A percentile compares a stretch with the other conserved stretches of the same genome.
phyloP scores from a whole-genome alignment of 2,797 vertebrate genomes.

The Sebastes flavidus region DNA sequence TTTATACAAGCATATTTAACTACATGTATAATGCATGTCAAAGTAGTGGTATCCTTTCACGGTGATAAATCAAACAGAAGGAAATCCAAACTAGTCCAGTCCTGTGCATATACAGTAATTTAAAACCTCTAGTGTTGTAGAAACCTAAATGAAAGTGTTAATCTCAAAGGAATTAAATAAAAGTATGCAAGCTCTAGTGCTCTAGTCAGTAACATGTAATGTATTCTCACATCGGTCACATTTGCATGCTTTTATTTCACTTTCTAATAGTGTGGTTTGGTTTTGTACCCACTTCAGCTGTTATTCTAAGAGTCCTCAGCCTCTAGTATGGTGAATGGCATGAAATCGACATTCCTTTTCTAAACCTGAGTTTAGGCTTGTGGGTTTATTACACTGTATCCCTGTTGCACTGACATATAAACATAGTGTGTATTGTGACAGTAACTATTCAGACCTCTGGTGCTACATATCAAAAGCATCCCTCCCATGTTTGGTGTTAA shows the following conservation, averaged over 20 bases:
- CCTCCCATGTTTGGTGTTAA: not conserved
- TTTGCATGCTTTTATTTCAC: constrained; percentile 11
- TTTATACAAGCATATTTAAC: not conserved
- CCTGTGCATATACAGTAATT: not conserved
- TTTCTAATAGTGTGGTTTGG: constrained; percentile 9
- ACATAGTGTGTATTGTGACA: not conserved
- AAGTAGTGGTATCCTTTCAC: not conserved
- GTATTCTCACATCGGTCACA: not conserved
- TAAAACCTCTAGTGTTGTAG: not conserved
- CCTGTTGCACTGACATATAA: not conserved
- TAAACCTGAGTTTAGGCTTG: not conserved
- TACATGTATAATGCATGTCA: not conserved
- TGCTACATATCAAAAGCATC: not conserved
- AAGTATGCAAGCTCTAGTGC: not conserved
- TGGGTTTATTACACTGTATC: constrained; percentile 3
- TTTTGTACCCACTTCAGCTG: not conserved
- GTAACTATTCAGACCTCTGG: not conserved
- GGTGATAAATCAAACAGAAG: not conserved
- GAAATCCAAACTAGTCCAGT: not conserved
- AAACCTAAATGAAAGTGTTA: not conserved
- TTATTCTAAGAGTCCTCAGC: not conserved
- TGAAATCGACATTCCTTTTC: not conserved
- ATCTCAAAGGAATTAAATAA: not conserved
- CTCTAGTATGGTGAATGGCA: not conserved
- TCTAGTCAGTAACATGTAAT: not conserved